Percentiles rank a stretch among this genome's conserved stretches.
phyloP scores from a whole-genome alignment of 2,888 invertebrate species.

The Euspilapteryx auroguttella region DNA sequence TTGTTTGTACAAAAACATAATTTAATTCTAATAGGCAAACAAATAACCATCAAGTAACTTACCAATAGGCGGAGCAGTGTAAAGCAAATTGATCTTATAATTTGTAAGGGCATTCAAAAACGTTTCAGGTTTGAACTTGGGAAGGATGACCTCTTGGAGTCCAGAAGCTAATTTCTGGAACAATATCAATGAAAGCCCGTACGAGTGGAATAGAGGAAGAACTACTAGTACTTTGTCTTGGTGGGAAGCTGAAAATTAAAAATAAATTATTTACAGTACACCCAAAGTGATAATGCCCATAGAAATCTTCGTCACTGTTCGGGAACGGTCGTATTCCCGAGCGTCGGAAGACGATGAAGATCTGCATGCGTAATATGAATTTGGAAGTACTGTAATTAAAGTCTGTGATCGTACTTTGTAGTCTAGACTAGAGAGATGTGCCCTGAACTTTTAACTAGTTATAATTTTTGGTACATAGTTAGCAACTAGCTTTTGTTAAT shows the following conservation, averaged over 20 bases:
- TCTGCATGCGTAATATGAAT: too few relatives aligned
- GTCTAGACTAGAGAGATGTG: too few relatives aligned
- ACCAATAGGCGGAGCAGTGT: slow-evolving; percentile 78
- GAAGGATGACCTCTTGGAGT: slow-evolving; percentile 65
- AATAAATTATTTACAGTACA: slow-evolving; percentile 1
- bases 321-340: too few relatives aligned
- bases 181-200: slow-evolving; percentile 62
- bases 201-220: slow-evolving; percentile 75
- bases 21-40: background rate
- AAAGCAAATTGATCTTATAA: slow-evolving; percentile 62
- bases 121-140: slow-evolving; percentile 71
- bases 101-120: slow-evolving; percentile 64
- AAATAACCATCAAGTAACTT: slow-evolving; percentile 13
- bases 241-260: slow-evolving; percentile 17
- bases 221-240: slow-evolving; percentile 63
- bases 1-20: background rate
- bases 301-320: too few relatives aligned
- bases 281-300: too few relatives aligned
- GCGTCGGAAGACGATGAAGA: too few relatives aligned
- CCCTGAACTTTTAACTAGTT: too few relatives aligned
- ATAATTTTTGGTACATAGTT: too few relatives aligned
- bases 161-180: slow-evolving; percentile 62
- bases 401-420: too few relatives aligned
- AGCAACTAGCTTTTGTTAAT: too few relatives aligned
- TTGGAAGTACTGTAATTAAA: too few relatives aligned